Evolutionary conservation across 2,888 invertebrate species (phyloP), one percentile per base, ranked within the genome.

Genomic region (Blomia tropicalis): DNA sequence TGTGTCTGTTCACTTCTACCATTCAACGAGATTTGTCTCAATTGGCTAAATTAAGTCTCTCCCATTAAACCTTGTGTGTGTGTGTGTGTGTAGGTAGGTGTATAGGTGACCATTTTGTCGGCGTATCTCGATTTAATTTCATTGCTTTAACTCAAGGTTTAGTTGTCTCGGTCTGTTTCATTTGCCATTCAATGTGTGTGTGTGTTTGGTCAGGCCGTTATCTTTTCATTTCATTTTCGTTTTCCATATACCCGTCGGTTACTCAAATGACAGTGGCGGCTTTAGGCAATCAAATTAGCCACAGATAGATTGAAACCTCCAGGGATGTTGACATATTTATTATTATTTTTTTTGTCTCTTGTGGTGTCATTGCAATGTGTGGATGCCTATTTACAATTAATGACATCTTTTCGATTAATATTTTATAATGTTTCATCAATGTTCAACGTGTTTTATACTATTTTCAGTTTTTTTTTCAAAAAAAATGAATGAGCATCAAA

Each of bases 271-370:
- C 51, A 47, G n/a, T 47, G n/a, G 41, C 41, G 27, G 51, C 51
- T 11, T 47, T 47, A 47, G 51, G 23, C 23, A 47, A 47, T 47
- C 51, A 47, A 47, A 47, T 47, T 47, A 47, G 51, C 51, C 51
- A 11, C 51, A 11, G 51, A 47, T 47, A 47, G 51, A 47, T 47
- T 47, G 22, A 47, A 47, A 47, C 51, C 51, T 47, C 51, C 23
- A 47, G 51, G 51, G 51, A 47, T 47, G 51, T 47, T 47, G 51
- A 47, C 51, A 47, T 47, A 47, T 47, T 47, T n/a, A 47, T 47
- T 47, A 47, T 47, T n/a, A n/a, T n/a, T n/a, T n/a, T n/a, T n/a
- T 47, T 47, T 27, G 51, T 47, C 51, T 11, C 51, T 19, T 11
- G 14, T n/a, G 51, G n/a, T 47, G 51, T n/a, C n/a, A n/a, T n/a